phyloP scores from a whole-genome alignment of 2,113 vertebrate genomes.

The Nestor notabilis region DNA sequence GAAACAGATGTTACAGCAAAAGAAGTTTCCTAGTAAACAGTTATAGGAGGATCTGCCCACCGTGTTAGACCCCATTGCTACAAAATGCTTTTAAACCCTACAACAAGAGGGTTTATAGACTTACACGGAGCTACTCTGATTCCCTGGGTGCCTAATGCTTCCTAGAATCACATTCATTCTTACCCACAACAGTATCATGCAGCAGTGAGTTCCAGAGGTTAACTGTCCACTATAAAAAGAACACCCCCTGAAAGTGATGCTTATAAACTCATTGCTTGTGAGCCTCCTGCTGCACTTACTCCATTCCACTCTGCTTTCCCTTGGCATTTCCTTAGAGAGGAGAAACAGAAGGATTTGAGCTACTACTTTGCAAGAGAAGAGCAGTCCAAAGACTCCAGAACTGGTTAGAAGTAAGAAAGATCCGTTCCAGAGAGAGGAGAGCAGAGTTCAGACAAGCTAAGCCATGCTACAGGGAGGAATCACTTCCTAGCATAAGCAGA shows the following conservation, averaged over 20 bases:
- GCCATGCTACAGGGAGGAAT: not conserved
- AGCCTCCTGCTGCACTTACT: not conserved
- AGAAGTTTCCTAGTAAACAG: slow-evolving; percentile 6
- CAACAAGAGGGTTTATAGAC: not conserved
- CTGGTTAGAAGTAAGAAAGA: not conserved
- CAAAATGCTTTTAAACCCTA: not conserved
- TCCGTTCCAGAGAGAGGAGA: not conserved
- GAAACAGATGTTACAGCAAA: slow-evolving; percentile 14
- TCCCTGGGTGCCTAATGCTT: not conserved
- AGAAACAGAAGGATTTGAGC: not conserved
- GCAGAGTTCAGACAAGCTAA: not conserved
- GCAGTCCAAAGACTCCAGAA: not conserved
- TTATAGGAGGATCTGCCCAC: not conserved
- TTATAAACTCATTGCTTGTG: not conserved
- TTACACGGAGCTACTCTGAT: not conserved
- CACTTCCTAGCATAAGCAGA: not conserved
- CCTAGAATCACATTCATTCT: not conserved
- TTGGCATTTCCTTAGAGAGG: not conserved
- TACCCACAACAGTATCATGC: not conserved
- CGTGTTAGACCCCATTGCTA: not conserved
- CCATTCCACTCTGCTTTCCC: not conserved
- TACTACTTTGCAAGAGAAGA: not conserved
- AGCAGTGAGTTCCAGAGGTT: not conserved
- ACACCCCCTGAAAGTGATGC: not conserved
- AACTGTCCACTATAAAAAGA: not conserved